Conservation (phyloP, 2,888 invertebrate species). For the Spodoptera littoralis region DNA sequence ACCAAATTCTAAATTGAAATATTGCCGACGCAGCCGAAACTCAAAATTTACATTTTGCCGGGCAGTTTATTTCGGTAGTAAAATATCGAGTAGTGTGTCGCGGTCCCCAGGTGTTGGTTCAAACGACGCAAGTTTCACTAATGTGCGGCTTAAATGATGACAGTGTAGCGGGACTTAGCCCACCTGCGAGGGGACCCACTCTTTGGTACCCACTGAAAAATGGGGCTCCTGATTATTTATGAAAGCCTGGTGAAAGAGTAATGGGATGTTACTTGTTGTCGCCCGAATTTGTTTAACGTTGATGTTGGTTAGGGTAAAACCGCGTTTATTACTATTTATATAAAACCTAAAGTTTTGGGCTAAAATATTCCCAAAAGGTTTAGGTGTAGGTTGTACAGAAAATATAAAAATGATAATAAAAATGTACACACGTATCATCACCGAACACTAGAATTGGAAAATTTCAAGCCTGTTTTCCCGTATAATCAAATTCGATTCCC, state of each 20-base stretch:
- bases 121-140: slow-evolving; percentile 86
- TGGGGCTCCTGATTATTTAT: slow-evolving; percentile 50
- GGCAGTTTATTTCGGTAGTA: slow-evolving; percentile 76
- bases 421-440: slow-evolving; percentile 38
- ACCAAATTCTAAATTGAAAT: slow-evolving; percentile 66
- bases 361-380: background rate
- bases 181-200: slow-evolving; percentile 49
- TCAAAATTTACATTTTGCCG: slow-evolving; percentile 77
- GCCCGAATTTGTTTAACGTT: slow-evolving; percentile 19
- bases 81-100: slow-evolving; percentile 82
- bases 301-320: background rate
- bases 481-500: slow-evolving; percentile 76
- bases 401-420: slow-evolving; percentile 7
- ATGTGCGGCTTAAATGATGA: slow-evolving; percentile 88
- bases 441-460: slow-evolving; percentile 67
- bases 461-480: slow-evolving; percentile 71
- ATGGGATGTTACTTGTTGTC: slow-evolving; percentile 35
- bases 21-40: slow-evolving; percentile 58
- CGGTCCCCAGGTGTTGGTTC: slow-evolving; percentile 80
- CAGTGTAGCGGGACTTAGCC: slow-evolving; percentile 76
- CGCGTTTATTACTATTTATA: slow-evolving; percentile 1
- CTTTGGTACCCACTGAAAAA: slow-evolving; percentile 56
- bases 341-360: background rate
- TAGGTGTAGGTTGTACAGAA: background rate
- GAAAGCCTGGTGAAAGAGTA: slow-evolving; percentile 36